Base-by-base conservation (phyloP, 2,888 invertebrate species). In the Ametastegia equiseti region DNA sequence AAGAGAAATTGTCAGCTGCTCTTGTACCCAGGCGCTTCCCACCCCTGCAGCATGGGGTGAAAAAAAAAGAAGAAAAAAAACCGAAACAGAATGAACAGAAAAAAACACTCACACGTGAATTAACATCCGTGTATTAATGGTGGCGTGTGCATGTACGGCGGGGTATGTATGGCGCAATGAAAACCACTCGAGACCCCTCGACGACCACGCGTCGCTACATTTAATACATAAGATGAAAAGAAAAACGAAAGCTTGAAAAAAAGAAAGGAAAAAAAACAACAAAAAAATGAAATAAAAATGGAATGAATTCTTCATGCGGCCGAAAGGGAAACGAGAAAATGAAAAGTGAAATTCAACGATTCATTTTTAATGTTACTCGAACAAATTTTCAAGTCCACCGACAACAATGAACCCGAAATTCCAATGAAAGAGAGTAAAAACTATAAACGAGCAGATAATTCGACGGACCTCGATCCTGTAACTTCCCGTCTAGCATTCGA, bases 141-240 rank as follows among this genome's bases (percentile, higher is more conserved):
- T 30, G 11, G n/a, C 39, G 19, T 39, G 11, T 0, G 2, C 11
- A n/a, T 69, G 27, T 71, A n/a, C 33, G 9, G 47, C 13, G 33
- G 54, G 0, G 54, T 54, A 54, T 19, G 7, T 33, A 19, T 42
- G 83, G 84, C 84, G 86, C 86, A 86, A 87, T 85, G 86, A 85
- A 87, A 88, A 87, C 85, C 86, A 85, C 88, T 89, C 84, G 85
- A 86, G 86, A 86, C 83, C 86, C 82, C 86, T 86, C 77, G 77
- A 86, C 84, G 83, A 87, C 83, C 81, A 84, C 85, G 81, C 83
- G 83, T 82, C 84, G 84, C 83, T 85, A 86, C 87, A 84, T 87
- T 88, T 87, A 86, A 88, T 87, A 87, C 85, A 47, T 45, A 71
- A 42, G 45, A 69, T 45, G 45, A 71, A 45, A 71, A 42, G 69